Evolutionary conservation across 2,113 vertebrate genomes (phyloP), one percentile per base, ranked within the genome.

Genomic region (Hippoglossus stenolepis): DNA sequence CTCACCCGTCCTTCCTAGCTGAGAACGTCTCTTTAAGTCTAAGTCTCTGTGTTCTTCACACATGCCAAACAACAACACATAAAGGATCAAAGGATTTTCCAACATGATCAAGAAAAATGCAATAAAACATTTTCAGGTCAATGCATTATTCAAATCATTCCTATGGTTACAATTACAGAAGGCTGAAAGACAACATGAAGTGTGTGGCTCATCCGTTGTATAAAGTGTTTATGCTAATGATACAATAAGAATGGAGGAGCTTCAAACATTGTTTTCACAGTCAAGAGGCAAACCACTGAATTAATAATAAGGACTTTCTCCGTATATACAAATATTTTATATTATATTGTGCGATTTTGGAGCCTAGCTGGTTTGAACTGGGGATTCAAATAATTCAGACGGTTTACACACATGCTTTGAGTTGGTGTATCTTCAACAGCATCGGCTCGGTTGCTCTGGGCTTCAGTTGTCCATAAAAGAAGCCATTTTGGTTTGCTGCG

Each of bases 141-240:
- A 38, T 80, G 61, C 64, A 84, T 87, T 84, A 79, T 89, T 83
- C 57, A 89, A 65, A 69, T 72, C 0, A 54, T 20, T 21, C 64
- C 9, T 10, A 38, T 38, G 9, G 35, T 38, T 38, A 38, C 35
- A 38, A 38, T 38, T 9, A 38, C 35, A 38, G 35, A 10, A 38
- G 35, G 35, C 35, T 59, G 40, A 43, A 79, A 65, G 38, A 67
- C 53, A 77, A 72, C 61, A 54, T 82, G 18, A 68, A 60, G 65
- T 63, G 58, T 43, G 58, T 56, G 11, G 47, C 73, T 85, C 53
- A 75, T 59, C 45, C 51, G 78, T 86, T 75, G 31, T 31, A 66
- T 24, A 21, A 38, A 61, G 57, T 68, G 15, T 63, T 78, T 73
- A 70, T 87, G 79, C 70, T 59, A 26, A 70, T 40, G 7, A 60